These are phyloP conservation scores for Dendrolimus pini DNA, from an alignment of 2,888 invertebrate species.

Conservation along the genomic window DNA sequence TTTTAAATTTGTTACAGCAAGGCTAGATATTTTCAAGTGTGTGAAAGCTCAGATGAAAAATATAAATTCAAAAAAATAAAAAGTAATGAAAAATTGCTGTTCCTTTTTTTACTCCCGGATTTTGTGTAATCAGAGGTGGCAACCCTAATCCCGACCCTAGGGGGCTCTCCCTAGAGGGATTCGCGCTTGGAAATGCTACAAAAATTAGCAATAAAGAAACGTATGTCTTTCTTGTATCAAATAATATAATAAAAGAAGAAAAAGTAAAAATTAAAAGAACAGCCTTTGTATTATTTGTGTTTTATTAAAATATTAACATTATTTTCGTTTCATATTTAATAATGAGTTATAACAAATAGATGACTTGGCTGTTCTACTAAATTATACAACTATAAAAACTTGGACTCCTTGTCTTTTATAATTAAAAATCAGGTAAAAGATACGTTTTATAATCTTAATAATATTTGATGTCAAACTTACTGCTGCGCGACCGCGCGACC, in stretches of 20 bases:
- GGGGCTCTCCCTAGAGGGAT: too few species aligned
- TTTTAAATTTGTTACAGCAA: too few species aligned
- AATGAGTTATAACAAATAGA: conserved; percentile 4
- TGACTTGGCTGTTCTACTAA: not conserved
- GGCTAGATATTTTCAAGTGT: too few species aligned
- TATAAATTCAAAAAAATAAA: too few species aligned
- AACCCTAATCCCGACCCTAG: too few species aligned
- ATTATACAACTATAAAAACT: conserved; percentile 5
- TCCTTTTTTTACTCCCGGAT: too few species aligned
- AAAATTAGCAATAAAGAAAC: conserved; percentile 4
- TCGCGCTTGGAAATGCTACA: conserved; percentile 6
- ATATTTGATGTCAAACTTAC: conserved; percentile 3
- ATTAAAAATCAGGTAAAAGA: conserved; percentile 5
- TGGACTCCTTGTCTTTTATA: conserved; percentile 3
- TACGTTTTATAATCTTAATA: conserved; percentile 3
- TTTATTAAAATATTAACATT: too few species aligned
- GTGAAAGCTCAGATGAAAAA: too few species aligned
- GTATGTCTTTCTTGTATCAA: conserved; percentile 7
- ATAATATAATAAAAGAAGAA: conserved; percentile 6
- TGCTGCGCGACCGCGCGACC: conserved; percentile 1
- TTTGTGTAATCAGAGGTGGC: too few species aligned
- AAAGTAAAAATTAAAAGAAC: conserved; percentile 2
- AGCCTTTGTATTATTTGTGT: conserved; percentile 4
- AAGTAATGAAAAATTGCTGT: too few species aligned
- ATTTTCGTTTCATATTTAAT: conserved; percentile 1